phyloP scores from a whole-genome alignment of 2,888 invertebrate genomes.

The Heliconius charithonia region DNA sequence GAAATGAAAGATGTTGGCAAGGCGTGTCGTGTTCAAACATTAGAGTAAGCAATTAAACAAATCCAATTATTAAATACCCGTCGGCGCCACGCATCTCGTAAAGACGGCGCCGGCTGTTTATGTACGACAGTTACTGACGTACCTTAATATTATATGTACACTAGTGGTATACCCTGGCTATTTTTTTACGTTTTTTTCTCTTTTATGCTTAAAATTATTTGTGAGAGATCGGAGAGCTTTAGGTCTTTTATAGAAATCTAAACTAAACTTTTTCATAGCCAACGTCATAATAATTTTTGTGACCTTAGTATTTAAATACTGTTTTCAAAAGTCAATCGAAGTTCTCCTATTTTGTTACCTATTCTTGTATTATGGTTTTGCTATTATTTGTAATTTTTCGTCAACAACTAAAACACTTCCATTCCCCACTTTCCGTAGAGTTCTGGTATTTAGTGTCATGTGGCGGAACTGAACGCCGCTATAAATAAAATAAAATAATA shows the following conservation, averaged over 20 bases:
- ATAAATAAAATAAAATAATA: too few relatives aligned
- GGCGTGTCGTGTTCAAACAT: constrained; percentile 12
- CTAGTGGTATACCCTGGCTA: neutral
- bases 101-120: constrained; percentile 64
- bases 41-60: constrained; percentile 26
- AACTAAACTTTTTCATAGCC: too few relatives aligned
- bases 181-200: neutral
- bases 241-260: neutral
- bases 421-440: neutral
- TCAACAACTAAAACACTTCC: neutral
- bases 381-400: neutral
- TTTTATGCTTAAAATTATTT: neutral
- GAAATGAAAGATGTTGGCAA: constrained; percentile 21
- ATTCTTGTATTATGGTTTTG: too few relatives aligned
- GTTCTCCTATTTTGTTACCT: too few relatives aligned
- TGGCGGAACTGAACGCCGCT: neutral
- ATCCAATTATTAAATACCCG: constrained; percentile 32
- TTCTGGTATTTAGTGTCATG: neutral
- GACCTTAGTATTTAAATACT: too few relatives aligned
- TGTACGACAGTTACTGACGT: constrained; percentile 42
- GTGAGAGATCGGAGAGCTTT: neutral
- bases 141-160: constrained; percentile 17
- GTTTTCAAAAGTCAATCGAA: too few relatives aligned
- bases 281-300: too few relatives aligned
- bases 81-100: constrained; percentile 32